Percentiles rank a stretch among this genome's conserved stretches.
phyloP scores from a whole-genome alignment of 2,113 vertebrate genomes.

The Rhagologus leucostigma region DNA sequence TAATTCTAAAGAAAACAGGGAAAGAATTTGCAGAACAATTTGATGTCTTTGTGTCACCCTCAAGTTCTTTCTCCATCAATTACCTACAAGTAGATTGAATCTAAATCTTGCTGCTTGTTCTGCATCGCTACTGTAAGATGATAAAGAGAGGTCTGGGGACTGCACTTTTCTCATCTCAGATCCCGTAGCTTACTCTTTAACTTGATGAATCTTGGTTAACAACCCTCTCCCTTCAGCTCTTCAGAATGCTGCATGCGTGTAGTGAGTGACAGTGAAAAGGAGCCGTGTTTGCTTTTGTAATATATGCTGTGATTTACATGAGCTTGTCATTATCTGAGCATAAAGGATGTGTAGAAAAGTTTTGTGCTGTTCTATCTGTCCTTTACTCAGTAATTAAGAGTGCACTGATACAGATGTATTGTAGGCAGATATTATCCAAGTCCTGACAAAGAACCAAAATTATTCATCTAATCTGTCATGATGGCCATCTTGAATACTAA shows the following conservation, averaged over 20 bases:
- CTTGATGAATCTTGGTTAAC: neutral
- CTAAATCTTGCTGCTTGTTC: neutral
- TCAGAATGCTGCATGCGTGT: neutral
- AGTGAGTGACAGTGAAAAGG: neutral
- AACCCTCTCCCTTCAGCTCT: neutral
- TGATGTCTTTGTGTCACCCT: neutral
- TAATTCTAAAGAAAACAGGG: neutral
- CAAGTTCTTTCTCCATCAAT: neutral
- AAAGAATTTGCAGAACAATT: neutral
- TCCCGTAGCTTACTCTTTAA: neutral
- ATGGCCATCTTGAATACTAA: conserved; percentile 58
- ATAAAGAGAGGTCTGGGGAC: neutral
- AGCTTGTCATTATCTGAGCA: neutral
- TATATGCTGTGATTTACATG: neutral
- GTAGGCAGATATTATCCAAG: conserved; percentile 35
- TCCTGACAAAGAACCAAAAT: conserved; percentile 64
- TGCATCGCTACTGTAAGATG: neutral
- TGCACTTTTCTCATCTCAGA: neutral
- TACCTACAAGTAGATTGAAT: neutral
- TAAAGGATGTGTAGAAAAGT: neutral
- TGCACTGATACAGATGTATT: conserved; percentile 54
- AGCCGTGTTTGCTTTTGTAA: neutral
- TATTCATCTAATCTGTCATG: conserved; percentile 66
- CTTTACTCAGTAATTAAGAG: conserved; percentile 48
- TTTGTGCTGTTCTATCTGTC: conserved; percentile 20